Percentiles rank a stretch among this genome's conserved stretches.
phyloP scores from a whole-genome alignment of 2,888 invertebrate genomes.

The Tenodera sinensis region DNA sequence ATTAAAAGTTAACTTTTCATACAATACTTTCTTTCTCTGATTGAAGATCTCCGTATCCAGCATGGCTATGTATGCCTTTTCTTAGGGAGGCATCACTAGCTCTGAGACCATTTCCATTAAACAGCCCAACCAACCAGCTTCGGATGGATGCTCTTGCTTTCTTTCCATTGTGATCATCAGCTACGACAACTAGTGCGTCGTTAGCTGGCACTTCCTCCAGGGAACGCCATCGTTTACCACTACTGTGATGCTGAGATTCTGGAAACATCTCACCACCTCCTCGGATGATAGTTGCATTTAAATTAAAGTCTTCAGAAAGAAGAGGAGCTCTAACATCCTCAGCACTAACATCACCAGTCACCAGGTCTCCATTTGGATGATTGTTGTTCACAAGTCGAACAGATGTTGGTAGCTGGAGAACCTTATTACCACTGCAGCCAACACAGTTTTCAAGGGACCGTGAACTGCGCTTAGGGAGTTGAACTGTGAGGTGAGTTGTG shows the following conservation, averaged over 20 bases:
- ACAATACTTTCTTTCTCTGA: constrained; percentile 59
- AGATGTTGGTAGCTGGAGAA: constrained; percentile 42
- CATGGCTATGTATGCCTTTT: constrained; percentile 45
- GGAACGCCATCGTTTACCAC: constrained; percentile 72
- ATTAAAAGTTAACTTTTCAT: constrained; percentile 38
- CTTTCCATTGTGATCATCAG: constrained; percentile 42
- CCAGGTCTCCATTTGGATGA: constrained; percentile 53
- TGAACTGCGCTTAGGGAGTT: constrained; percentile 40
- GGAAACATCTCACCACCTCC: constrained; percentile 24
- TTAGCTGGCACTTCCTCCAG: constrained; percentile 60
- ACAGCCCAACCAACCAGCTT: constrained; percentile 70
- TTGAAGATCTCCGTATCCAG: constrained; percentile 53
- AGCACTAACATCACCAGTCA: constrained; percentile 41
- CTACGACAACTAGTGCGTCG: constrained; percentile 34
- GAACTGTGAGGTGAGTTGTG: constrained; percentile 21
- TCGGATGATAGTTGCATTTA: constrained; percentile 12
- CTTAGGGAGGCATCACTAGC: constrained; percentile 59
- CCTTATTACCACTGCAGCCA: constrained; percentile 40
- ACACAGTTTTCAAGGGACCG: constrained; percentile 52
- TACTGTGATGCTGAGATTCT: constrained; percentile 43
- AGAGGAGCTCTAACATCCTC: constrained; percentile 50
- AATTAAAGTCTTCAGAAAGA: constrained; percentile 45
- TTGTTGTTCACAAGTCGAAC: constrained; percentile 51
- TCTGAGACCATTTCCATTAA: constrained; percentile 68
- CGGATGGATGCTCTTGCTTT: constrained; percentile 67